Conservation (phyloP, 2,797 vertebrate genomes). For the Pangasius mekongensis region DNA sequence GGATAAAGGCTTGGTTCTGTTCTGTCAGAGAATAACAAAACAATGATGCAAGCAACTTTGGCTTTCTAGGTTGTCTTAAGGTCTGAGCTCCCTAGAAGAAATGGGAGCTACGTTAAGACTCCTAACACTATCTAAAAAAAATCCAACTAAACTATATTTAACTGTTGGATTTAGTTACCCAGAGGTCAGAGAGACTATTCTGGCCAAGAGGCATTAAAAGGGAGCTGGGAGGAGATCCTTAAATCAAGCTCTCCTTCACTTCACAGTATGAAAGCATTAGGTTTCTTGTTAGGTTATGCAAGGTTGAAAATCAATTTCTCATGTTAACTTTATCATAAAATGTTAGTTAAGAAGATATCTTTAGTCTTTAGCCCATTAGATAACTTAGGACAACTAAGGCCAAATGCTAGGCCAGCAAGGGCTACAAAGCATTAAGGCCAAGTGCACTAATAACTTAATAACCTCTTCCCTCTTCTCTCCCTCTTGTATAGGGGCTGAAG, state of each 20-base stretch:
- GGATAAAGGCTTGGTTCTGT: not conserved
- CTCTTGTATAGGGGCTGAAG: too few relatives aligned
- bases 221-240: not conserved
- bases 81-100: not conserved
- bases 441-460: constrained; percentile 18
- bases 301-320: not conserved
- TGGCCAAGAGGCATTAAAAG: constrained; percentile 2
- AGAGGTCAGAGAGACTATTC: not conserved
- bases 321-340: not conserved
- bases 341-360: constrained; percentile 23
- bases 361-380: constrained; percentile 5
- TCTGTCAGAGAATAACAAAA: not conserved
- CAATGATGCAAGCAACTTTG: constrained; percentile 1
- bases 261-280: not conserved
- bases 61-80: not conserved
- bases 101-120: not conserved
- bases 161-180: not conserved
- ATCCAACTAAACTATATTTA: constrained; percentile 18
- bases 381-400: constrained; percentile 12
- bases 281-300: not conserved
- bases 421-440: constrained; percentile 23
- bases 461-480: not conserved
- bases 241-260: not conserved
- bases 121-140: not conserved
- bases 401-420: constrained; percentile 19